phyloP scores from a whole-genome alignment of 2,797 vertebrate species.

The Premnoplex brunnescens region DNA sequence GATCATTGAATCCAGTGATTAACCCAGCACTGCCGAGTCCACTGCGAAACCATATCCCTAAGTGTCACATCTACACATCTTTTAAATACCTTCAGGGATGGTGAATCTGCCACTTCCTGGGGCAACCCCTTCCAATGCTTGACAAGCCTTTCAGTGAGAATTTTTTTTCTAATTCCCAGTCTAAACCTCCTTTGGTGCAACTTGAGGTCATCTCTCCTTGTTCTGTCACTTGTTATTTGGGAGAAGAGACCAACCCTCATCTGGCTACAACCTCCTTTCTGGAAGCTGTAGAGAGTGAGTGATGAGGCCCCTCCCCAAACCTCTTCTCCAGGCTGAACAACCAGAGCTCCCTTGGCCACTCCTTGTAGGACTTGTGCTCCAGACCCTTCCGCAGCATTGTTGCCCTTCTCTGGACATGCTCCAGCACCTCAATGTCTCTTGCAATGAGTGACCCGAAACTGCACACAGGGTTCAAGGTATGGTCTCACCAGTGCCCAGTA shows the following conservation, averaged over 20 bases:
- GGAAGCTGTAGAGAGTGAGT: neutral
- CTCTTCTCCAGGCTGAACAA: neutral
- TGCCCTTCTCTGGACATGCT: rapidly evolving
- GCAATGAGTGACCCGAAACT: neutral
- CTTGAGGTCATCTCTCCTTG: neutral
- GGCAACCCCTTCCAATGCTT: neutral
- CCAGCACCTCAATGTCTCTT: neutral
- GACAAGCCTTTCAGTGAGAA: neutral
- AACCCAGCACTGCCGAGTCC: neutral
- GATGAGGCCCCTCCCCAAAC: neutral
- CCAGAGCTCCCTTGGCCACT: neutral
- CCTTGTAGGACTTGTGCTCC: neutral
- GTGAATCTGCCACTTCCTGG: neutral
- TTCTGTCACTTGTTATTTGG: neutral
- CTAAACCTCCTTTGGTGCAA: neutral
- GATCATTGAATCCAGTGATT: neutral
- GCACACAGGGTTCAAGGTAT: rapidly evolving
- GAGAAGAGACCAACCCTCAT: neutral
- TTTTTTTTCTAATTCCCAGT: neutral
- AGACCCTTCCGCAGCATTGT: rapidly evolving
- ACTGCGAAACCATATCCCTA: neutral
- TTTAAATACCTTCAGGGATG: neutral
- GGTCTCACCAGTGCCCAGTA: neutral
- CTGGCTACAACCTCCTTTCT: neutral
- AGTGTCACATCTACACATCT: neutral